Evolutionary conservation across 2,797 vertebrate species (phyloP).

Genomic region (Eleutherodactylus coqui): DNA sequence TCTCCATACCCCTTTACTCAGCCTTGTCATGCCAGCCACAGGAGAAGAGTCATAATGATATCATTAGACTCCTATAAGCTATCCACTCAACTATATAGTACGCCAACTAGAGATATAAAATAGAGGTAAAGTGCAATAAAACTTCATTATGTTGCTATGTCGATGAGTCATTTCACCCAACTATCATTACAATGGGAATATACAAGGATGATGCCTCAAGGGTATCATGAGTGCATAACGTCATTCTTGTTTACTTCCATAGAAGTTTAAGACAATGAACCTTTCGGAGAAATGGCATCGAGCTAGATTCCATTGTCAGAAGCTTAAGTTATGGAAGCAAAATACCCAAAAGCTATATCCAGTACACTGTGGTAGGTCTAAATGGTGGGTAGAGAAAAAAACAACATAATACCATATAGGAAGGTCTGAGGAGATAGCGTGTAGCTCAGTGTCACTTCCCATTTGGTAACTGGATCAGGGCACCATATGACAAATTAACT

Average conservation of each 20-base stretch:
- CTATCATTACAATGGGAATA: background rate
- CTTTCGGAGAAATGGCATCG: background rate
- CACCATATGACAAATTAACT: background rate
- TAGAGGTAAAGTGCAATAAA: background rate
- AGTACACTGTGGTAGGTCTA: background rate
- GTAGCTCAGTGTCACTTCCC: background rate
- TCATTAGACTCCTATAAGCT: background rate
- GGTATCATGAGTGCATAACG: background rate
- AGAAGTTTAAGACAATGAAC: background rate
- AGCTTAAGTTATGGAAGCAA: background rate
- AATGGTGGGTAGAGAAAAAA: background rate
- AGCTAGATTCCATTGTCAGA: background rate
- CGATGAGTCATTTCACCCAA: slow-evolving; percentile 11
- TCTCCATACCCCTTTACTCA: background rate
- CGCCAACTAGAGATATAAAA: background rate
- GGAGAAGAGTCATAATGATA: background rate
- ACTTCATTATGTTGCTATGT: background rate
- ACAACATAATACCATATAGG: background rate
- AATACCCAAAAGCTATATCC: background rate
- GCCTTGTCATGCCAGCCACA: background rate
- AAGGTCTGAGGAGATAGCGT: no score
- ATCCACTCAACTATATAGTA: background rate
- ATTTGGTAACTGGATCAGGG: background rate
- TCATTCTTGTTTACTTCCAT: background rate
- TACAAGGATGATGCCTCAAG: background rate